Conservation (phyloP, 1,140 invertebrate species). For the Drosophila sechellia region DNA sequence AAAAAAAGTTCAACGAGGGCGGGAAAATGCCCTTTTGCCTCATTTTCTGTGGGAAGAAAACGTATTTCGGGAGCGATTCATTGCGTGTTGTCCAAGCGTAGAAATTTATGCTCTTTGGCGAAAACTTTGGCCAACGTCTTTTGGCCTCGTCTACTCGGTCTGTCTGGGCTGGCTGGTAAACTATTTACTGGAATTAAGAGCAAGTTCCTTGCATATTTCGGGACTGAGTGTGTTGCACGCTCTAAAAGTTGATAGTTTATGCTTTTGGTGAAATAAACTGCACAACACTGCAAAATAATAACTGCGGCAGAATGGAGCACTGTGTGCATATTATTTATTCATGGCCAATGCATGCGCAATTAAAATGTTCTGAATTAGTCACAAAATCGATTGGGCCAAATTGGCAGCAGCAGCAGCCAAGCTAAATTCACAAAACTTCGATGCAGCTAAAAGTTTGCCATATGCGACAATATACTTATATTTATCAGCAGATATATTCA, state of each 20-base stretch:
- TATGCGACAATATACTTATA: conserved; percentile 34
- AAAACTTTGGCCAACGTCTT: conserved; percentile 61
- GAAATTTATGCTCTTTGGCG: conserved; percentile 79
- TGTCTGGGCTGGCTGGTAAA: conserved; percentile 56
- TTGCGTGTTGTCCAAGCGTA: conserved; percentile 56
- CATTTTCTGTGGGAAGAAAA: not conserved
- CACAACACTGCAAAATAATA: conserved; percentile 56
- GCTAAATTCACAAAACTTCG: conserved; percentile 30
- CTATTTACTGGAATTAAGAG: conserved; percentile 69
- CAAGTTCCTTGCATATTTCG: conserved; percentile 67
- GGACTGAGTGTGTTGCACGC: conserved; percentile 30
- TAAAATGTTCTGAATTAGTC: conserved; percentile 77
- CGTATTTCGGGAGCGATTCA: conserved; percentile 35
- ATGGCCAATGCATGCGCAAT: conserved; percentile 74
- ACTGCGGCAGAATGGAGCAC: conserved; percentile 39
- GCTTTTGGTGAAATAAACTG: conserved; percentile 53
- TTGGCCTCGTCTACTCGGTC: conserved; percentile 11
- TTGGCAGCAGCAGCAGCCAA: conserved; percentile 55
- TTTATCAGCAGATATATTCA: conserved; percentile 7
- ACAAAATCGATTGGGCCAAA: conserved; percentile 73
- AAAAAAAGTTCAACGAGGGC: conserved; percentile 41
- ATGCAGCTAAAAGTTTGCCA: conserved; percentile 39
- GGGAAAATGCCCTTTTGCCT: not conserved
- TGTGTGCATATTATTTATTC: conserved; percentile 71
- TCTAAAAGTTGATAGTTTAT: conserved; percentile 76